A percentile compares a stretch with the other conserved stretches of the same genome.
phyloP scores from a whole-genome alignment of 2,888 invertebrate genomes.

The Incurvaria masculella region DNA sequence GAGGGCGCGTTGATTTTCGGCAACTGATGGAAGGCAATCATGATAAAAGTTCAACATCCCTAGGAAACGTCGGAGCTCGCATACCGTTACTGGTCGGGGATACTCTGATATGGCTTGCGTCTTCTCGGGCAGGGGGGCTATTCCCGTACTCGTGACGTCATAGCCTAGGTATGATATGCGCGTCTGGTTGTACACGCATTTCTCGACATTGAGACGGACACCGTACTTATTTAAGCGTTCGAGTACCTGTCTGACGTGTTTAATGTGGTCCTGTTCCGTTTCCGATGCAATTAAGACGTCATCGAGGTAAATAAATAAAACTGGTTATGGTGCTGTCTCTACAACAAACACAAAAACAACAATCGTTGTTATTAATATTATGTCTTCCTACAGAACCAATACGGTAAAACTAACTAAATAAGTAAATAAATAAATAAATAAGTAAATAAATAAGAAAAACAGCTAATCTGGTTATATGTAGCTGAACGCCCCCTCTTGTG shows the following conservation, averaged over 20 bases:
- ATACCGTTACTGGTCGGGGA: constrained; percentile 5
- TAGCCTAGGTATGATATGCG: constrained; percentile 8
- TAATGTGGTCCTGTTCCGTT: constrained; percentile 6
- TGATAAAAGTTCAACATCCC: constrained; percentile 12
- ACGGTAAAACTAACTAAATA: too few relatives aligned
- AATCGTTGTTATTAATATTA: too few relatives aligned
- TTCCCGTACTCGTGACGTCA: constrained; percentile 1
- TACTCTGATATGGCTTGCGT: constrained; percentile 6
- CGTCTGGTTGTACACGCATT: not conserved
- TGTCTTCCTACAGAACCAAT: too few relatives aligned
- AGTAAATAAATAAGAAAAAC: too few relatives aligned
- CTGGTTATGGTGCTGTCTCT: too few relatives aligned
- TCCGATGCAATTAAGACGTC: constrained; percentile 20
- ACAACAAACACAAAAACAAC: too few relatives aligned
- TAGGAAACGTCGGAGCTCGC: constrained; percentile 10
- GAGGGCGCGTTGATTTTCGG: constrained; percentile 4
- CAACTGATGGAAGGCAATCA: constrained; percentile 5
- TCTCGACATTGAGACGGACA: constrained; percentile 17
- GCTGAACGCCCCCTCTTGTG: too few relatives aligned
- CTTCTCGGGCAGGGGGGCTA: constrained; percentile 7
- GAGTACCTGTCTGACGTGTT: constrained; percentile 13
- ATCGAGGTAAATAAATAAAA: constrained; percentile 20
- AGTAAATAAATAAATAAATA: too few relatives aligned
- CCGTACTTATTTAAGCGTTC: constrained; percentile 17
- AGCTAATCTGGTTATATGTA: too few relatives aligned